Conservation (phyloP, 2,888 invertebrate species). For the Megaustenia siamemsis region DNA sequence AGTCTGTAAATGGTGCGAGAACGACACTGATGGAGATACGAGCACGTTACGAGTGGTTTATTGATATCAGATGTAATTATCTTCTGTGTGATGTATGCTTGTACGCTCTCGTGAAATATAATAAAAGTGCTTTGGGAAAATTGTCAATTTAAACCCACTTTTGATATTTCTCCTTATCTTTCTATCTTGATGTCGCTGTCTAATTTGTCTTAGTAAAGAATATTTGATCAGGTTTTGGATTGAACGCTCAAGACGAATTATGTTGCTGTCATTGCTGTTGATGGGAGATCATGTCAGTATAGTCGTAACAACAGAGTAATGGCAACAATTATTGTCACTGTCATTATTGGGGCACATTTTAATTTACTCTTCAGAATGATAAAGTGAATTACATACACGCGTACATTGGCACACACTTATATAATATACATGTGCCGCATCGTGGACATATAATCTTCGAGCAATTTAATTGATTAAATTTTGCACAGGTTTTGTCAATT, state of each 20-base stretch:
- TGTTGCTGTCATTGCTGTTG: not conserved
- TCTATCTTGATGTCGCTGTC: not conserved
- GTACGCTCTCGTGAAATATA: not conserved
- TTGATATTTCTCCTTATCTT: not conserved
- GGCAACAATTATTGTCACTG: not conserved
- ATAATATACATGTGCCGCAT: too few relatives aligned
- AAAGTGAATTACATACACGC: not conserved
- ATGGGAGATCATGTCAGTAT: not conserved
- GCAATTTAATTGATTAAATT: too few relatives aligned
- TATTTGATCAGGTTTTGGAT: not conserved
- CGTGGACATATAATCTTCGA: too few relatives aligned
- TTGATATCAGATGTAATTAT: slow-evolving; percentile 20
- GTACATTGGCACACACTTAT: too few relatives aligned
- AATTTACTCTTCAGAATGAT: not conserved
- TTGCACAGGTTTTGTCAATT: too few relatives aligned
- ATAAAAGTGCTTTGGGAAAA: not conserved
- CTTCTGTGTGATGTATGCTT: not conserved
- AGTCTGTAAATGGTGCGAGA: slow-evolving; percentile 17
- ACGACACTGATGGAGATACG: not conserved
- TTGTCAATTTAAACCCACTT: slow-evolving; percentile 1
- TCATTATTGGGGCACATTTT: not conserved
- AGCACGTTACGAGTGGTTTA: slow-evolving; percentile 12
- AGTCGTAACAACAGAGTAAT: not conserved
- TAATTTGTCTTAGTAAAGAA: not conserved
- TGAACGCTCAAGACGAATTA: not conserved